Percentiles rank a stretch among this genome's conserved stretches.
phyloP scores from a whole-genome alignment of 2,797 vertebrate genomes.

The Paratrypauchen microcephalus region DNA sequence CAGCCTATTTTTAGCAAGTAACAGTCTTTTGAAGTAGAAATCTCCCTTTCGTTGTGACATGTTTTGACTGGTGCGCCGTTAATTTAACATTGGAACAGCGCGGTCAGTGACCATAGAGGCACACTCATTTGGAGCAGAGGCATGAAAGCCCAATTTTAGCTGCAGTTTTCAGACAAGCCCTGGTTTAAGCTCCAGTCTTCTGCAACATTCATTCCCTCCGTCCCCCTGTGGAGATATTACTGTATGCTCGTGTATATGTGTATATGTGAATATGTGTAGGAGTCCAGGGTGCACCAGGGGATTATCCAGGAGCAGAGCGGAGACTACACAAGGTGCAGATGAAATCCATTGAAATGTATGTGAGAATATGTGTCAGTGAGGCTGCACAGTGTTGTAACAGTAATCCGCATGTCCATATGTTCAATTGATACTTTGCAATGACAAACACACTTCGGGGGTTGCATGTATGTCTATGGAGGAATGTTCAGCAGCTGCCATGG shows the following conservation, averaged over 20 bases:
- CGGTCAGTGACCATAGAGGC: slow-evolving; percentile 34
- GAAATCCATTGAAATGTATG: slow-evolving; percentile 47
- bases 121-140: slow-evolving; percentile 34
- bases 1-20: too few relatives aligned
- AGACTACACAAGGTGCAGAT: slow-evolving; percentile 44
- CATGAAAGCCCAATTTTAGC: slow-evolving; percentile 29
- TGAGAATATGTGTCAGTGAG: slow-evolving; percentile 42
- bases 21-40: background rate
- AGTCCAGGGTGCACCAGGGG: slow-evolving; percentile 44
- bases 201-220: slow-evolving; percentile 65
- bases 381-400: background rate
- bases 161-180: slow-evolving; percentile 9
- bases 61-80: background rate
- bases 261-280: slow-evolving; percentile 32
- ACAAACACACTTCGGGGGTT: too few relatives aligned
- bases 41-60: background rate
- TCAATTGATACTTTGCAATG: too few relatives aligned
- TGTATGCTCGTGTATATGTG: background rate
- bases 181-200: slow-evolving; percentile 58
- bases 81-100: background rate
- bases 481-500: too few relatives aligned
- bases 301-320: slow-evolving; percentile 49
- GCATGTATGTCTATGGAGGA: too few relatives aligned
- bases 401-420: too few relatives aligned
- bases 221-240: slow-evolving; percentile 47